phyloP scores from a whole-genome alignment of 2,888 invertebrate species.

The Diplazon laetatorius region DNA sequence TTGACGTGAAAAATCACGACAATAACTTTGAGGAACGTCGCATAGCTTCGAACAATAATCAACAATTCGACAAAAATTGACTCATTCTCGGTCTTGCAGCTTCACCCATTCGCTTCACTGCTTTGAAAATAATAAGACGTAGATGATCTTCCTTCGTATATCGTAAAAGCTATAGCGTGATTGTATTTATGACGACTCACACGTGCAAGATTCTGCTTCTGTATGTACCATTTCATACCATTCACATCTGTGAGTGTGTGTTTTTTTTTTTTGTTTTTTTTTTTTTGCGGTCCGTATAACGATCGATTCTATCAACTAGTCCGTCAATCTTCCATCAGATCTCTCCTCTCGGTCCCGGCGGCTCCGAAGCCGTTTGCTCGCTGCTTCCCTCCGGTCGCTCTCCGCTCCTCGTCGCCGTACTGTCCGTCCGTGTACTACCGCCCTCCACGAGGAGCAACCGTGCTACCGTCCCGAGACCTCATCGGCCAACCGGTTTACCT shows the following conservation, averaged over 20 bases:
- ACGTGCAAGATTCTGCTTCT: too few relatives aligned
- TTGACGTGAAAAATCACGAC: too few relatives aligned
- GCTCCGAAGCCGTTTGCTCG: conserved; percentile 15
- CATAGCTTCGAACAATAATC: too few relatives aligned
- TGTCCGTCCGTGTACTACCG: conserved; percentile 57
- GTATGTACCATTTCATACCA: too few relatives aligned
- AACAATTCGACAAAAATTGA: too few relatives aligned
- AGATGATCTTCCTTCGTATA: neutral
- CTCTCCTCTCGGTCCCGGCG: conserved; percentile 60
- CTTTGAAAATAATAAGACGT: neutral
- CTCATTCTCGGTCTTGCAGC: conserved; percentile 33
- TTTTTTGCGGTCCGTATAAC: too few relatives aligned
- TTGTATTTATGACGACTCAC: too few relatives aligned
- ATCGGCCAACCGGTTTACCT: conserved; percentile 79
- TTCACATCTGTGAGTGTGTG: too few relatives aligned
- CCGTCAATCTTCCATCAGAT: conserved; percentile 61
- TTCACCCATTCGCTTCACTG: conserved; percentile 18
- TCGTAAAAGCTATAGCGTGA: too few relatives aligned
- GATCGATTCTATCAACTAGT: conserved; percentile 30
- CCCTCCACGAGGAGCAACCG: conserved; percentile 61
- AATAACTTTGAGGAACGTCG: too few relatives aligned
- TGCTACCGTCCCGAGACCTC: conserved; percentile 52
- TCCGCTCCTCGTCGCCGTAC: conserved; percentile 59
- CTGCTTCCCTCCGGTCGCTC: conserved; percentile 64
- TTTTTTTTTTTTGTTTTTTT: too few relatives aligned